Evolutionary conservation across 2,113 vertebrate genomes (phyloP), one percentile per base, ranked within the genome.

Genomic region (Thunnus maccoyii): DNA sequence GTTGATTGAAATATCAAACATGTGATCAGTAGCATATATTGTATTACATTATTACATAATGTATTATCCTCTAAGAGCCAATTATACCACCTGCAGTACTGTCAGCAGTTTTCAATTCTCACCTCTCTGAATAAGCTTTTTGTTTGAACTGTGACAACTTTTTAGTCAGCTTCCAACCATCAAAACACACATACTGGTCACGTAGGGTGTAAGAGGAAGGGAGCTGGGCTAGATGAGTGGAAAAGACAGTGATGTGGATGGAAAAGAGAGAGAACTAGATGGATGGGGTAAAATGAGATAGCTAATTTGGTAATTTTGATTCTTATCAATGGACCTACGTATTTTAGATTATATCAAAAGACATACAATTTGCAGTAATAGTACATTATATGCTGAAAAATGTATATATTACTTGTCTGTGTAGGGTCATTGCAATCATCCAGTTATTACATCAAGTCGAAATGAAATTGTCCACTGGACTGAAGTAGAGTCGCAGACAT

Each of bases 241-340:
- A 41, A 41, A 41, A 41, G 36, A 41, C 36, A 41, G 6, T 3
- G 25, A 50, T 3, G 12, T 60, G 56, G 32, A 17, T 11, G 58
- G 57, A 30, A 30, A 15, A 18, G 12, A 17, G 3, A 12, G 17
- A 56, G 48, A 18, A 41, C 3, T 48, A 12, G 12, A 30, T 48
- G 13, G 41, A 54, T 54, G 36, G 50, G 50, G 36, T 13, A 2
- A 50, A 81, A 67, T 51, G 4, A 22, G 15, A 20, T 5, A 47
- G 25, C 11, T 14, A 16, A 47, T 79, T 78, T 64, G n/a, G n/a
- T 41, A 8, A 52, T 70, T 57, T 30, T 41, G 0, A 70, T 69
- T 64, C 15, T 51, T 63, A 46, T n/a, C 13, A 20, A 44, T 25
- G 16, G 22, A 17, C 44, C 25, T 36, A 75, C 51, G 48, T 55